Percentiles rank a stretch among this genome's conserved stretches.
These are phyloP conservation scores for Procavia capensis DNA, from an alignment of 2,113 vertebrate genomes.

Conservation along the genomic window DNA sequence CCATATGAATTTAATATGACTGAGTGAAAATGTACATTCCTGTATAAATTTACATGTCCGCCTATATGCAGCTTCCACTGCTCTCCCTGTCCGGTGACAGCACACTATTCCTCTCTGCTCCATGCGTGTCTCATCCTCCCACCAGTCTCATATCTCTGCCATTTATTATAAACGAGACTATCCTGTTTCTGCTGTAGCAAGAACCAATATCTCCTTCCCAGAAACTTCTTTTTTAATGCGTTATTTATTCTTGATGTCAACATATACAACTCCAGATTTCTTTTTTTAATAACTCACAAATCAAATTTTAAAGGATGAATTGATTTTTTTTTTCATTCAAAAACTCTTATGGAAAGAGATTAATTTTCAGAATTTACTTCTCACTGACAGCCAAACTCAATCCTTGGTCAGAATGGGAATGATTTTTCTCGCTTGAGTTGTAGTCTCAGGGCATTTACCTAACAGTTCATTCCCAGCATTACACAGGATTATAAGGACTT, in stretches of 20 bases:
- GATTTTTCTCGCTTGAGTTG: neutral
- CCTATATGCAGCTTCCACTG: no score
- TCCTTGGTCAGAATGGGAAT: neutral
- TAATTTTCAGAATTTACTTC: neutral
- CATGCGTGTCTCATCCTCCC: no score
- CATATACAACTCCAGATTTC: no score
- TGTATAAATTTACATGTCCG: no score
- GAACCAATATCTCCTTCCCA: neutral
- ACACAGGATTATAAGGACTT: neutral
- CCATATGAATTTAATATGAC: no score
- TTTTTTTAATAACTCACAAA: neutral
- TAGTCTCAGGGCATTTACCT: neutral
- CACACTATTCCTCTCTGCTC: no score
- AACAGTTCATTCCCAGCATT: neutral
- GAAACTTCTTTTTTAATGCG: no score
- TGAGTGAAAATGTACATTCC: no score
- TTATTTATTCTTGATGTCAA: no score
- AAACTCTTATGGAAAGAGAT: neutral
- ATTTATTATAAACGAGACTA: neutral
- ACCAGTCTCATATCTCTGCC: neutral
- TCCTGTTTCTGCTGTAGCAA: neutral
- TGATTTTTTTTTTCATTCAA: neutral
- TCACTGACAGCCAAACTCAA: neutral
- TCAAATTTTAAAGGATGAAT: neutral
- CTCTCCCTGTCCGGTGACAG: no score